Base-by-base conservation (phyloP, 2,113 vertebrate species). In the Xerus inauris region DNA sequence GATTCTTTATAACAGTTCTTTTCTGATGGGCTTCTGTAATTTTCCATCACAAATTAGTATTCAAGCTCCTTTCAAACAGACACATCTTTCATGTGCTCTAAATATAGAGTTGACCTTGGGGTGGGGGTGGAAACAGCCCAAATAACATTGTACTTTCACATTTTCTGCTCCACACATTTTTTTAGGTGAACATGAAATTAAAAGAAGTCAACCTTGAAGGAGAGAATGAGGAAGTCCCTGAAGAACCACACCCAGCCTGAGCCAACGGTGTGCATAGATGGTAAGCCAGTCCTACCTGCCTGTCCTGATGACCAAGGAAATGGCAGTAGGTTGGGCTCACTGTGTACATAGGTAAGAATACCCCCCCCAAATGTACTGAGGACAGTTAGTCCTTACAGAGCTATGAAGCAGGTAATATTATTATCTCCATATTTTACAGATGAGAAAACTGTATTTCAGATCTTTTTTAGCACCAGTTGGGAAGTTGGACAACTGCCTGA, bases 151-250 rank as follows among this genome's bases (percentile, higher is more conserved):
- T 64, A 35, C 22, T 42, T 57, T 96, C 14, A 54, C 32, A 75
- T 65, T 86, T 96, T 93, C 83, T 81, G 62, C 57, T 86, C 57
- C 35, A 89, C 82, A 92, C 49, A 85, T 81, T 94, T 96, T 94
- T 57, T 65, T 28, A 19, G 35, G 22, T 20, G 51, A 93, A 83
- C 28, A 72, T 62, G 59, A 62, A 26, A 35, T 95, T 62, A 67
- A 94, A 84, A 87, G 49, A 93, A 94, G 89, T 84, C 51, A 84
- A 76, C 49, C 45, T 89, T 57, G 76, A 80, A 94, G 57, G 47
- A 92, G 49, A 89, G 84, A 97, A 97, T 87, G 89, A 93, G 96
- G 95, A 97, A 92, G 90, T 87, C 35, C 20, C 24, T 24, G 30
- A 89, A 91, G 6, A 84, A 32, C 30, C 73, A 64, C 57, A 89